Evolutionary conservation across 2,797 vertebrate species (phyloP).

Genomic region (Tokudaia tokunoshimensis): DNA sequence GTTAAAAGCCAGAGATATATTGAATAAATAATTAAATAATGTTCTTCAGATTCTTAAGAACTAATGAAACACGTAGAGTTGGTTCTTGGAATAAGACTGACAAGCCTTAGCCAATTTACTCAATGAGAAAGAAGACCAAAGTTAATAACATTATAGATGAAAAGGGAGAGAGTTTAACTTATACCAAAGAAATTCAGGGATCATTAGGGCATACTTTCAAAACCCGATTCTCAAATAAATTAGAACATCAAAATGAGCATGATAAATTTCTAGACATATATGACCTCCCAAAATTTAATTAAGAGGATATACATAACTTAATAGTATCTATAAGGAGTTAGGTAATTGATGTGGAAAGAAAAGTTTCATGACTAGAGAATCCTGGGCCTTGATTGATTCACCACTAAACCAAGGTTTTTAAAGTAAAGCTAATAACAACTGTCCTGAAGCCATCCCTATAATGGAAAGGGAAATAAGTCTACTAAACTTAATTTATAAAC

Average conservation of each 20-base stretch:
- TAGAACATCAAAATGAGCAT: not conserved
- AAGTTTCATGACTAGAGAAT: not conserved
- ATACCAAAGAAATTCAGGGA: not conserved
- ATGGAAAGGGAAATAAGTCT: not conserved
- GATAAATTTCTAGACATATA: not conserved
- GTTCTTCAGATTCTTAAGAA: not conserved
- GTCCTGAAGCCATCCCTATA: not conserved
- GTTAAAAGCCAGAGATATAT: not conserved
- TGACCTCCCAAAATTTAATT: not conserved
- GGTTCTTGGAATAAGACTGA: not conserved
- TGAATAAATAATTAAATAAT: not conserved
- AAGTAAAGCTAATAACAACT: not conserved
- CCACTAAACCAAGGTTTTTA: not conserved
- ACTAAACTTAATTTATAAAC: not conserved
- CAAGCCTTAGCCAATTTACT: not conserved
- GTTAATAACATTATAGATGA: not conserved
- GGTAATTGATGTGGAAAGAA: not conserved
- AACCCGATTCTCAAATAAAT: not conserved
- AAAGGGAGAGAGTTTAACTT: not conserved
- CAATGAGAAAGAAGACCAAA: not conserved
- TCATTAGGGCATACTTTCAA: not conserved
- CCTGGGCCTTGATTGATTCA: too few relatives aligned
- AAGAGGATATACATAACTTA: not conserved
- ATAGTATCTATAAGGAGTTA: not conserved
- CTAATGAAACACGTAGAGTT: not conserved